Evolutionary conservation across 2,113 vertebrate genomes (phyloP).

Genomic region (Ceyx margarethae): DNA sequence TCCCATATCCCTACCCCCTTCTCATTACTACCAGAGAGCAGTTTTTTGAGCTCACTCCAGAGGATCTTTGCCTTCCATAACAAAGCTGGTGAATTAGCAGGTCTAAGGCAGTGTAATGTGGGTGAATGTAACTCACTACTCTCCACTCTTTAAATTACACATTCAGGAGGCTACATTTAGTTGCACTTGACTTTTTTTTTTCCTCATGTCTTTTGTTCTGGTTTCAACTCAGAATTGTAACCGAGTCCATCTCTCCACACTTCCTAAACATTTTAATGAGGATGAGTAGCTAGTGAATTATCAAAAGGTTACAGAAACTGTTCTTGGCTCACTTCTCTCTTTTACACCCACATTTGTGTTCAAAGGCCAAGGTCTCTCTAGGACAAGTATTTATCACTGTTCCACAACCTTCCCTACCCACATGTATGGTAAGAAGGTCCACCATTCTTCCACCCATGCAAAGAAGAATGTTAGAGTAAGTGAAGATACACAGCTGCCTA

Average conservation of each 20-base stretch:
- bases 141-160: neutral
- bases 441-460: neutral
- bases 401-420: neutral
- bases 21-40: neutral
- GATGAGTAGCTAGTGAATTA: neutral
- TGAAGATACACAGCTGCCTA: neutral
- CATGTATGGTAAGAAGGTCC: neutral
- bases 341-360: neutral
- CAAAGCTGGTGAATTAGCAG: neutral
- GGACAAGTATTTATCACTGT: neutral
- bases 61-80: neutral
- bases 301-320: neutral
- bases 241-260: neutral
- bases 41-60: neutral
- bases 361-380: neutral
- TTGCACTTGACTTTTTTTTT: neutral
- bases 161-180: neutral
- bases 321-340: neutral
- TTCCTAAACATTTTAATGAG: neutral
- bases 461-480: neutral
- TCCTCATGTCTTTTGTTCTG: neutral
- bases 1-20: fast-evolving
- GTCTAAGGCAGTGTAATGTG: neutral
- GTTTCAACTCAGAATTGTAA: neutral
- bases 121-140: neutral